A percentile compares a stretch with the other conserved stretches of the same genome.
phyloP scores from a whole-genome alignment of 30 jellyfish, hydroid and myxozoan genomes.

The Turritopsis rubra region DNA sequence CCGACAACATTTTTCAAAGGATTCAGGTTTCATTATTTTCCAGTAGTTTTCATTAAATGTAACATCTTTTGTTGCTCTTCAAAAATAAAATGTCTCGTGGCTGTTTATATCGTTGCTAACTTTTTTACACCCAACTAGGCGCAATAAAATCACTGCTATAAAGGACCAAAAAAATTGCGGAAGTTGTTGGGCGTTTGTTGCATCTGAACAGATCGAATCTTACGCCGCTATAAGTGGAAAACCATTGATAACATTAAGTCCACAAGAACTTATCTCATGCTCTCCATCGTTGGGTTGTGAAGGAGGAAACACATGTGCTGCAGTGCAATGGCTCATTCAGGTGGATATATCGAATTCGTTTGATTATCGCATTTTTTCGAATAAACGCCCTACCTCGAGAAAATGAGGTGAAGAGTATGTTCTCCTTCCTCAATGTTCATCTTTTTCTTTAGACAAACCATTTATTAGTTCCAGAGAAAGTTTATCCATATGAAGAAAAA shows the following conservation, averaged over 20 bases:
- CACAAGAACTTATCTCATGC: conserved; percentile 75
- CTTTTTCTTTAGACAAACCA: conserved; percentile 27
- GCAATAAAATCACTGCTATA: conserved; percentile 6
- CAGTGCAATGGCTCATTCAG: conserved; percentile 51
- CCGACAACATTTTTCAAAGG: too few relatives aligned
- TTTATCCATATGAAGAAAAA: conserved; percentile 59
- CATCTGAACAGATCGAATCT: conserved; percentile 62
- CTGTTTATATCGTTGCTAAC: not conserved
- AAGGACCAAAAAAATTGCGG: conserved; percentile 49
- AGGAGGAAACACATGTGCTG: conserved; percentile 84
- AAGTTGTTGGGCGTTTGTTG: conserved; percentile 88
- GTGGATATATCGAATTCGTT: not conserved
- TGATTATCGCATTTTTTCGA: too few relatives aligned
- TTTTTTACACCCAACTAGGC: too few relatives aligned
- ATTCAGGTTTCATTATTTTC: too few relatives aligned
- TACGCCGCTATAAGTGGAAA: conserved; percentile 50
- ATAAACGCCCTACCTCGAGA: too few relatives aligned
- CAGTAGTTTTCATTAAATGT: too few relatives aligned
- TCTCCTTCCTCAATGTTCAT: not conserved
- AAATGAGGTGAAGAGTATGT: not conserved
- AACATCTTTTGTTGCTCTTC: too few relatives aligned
- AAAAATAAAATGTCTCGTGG: too few relatives aligned
- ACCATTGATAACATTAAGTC: conserved; percentile 45
- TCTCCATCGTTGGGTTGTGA: conserved; percentile 60
- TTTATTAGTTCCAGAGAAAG: conserved; percentile 39